A percentile compares a stretch with the other conserved stretches of the same genome.
Conservation (phyloP, 1,140 invertebrate species). For the Drosophila neocordata region DNA sequence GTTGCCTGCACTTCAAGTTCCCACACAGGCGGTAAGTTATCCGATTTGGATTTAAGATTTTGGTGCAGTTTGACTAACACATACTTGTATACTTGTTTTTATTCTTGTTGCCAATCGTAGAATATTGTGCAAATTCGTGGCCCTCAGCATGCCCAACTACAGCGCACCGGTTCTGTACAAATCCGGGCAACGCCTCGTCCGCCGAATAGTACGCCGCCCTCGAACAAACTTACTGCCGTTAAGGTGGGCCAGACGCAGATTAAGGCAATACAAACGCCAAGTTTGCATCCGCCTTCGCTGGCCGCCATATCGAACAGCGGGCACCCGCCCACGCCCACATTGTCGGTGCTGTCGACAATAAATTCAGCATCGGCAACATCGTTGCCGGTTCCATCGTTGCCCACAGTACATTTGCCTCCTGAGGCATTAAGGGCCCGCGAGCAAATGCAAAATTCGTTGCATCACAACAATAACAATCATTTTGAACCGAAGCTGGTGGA, state of each 20-base stretch:
- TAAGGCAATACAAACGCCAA: constrained; percentile 72
- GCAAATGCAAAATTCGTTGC: constrained; percentile 70
- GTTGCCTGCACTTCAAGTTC: constrained; percentile 62
- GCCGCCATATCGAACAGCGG: constrained; percentile 74
- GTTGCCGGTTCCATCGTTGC: constrained; percentile 74
- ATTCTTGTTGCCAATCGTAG: constrained; percentile 21
- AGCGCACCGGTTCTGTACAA: constrained; percentile 73
- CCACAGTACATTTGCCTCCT: constrained; percentile 75
- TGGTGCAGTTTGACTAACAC: neutral
- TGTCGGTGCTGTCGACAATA: constrained; percentile 72
- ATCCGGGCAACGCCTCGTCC: constrained; percentile 68
- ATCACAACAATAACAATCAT: constrained; percentile 75
- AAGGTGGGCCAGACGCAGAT: constrained; percentile 83
- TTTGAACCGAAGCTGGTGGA: constrained; percentile 70
- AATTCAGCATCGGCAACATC: constrained; percentile 65
- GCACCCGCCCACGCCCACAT: constrained; percentile 68
- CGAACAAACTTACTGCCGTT: constrained; percentile 78
- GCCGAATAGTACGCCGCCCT: constrained; percentile 49
- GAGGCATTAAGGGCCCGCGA: constrained; percentile 63
- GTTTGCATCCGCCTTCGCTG: constrained; percentile 74
- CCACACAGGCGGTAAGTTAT: constrained; percentile 67
- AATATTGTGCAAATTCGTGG: constrained; percentile 80
- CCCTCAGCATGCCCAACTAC: constrained; percentile 72
- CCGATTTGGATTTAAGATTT: too few relatives aligned
- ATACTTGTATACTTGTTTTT: too few relatives aligned